Base-by-base conservation (phyloP, 2,797 vertebrate species). In the Naso thynnoides region DNA sequence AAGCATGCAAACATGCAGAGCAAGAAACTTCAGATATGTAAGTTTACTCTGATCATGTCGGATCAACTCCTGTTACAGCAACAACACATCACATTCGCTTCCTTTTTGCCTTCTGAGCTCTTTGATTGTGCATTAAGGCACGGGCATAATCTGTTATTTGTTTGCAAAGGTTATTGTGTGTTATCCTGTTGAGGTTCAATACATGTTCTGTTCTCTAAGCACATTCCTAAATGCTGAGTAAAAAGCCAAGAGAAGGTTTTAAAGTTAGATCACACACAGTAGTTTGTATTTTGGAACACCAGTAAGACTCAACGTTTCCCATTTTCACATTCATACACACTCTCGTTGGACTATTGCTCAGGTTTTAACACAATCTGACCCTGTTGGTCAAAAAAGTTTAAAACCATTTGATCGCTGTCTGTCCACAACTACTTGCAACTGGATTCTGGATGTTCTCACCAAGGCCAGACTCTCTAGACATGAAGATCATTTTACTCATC, bases 401-500 rank as follows among this genome's bases (percentile, higher is more conserved):
- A 39, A 63, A 57, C 45, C 21, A n/a, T 38, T 26, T 33, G 33
- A 24, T 18, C 44, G n/a, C n/a, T n/a, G n/a, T n/a, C n/a, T n/a
- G n/a, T n/a, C n/a, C n/a, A 36, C 41, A 26, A 44, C 36, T 21
- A n/a, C 39, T 36, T 13, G 23, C 31, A 18, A 48, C 61, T 57
- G 42, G 26, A 56, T 63, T 57, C 48, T 56, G 26, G 16, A 62
- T 36, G 11, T 41, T 55, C 16, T 55, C 27, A 54, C 49, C 39
- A 59, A 24, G 63, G 29, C 14, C 36, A 11, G 54, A 39, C 36
- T 29, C 44, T 53, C 18, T 18, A 29, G 23, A 49, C 11, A 39
- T 16, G 23, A 41, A 14, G 21, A 39, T 38, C 29, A 29, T 21
- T 21, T 56, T 41, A 54, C 56, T 74, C 63, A 48, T 67, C 56